Percentiles rank a stretch among this genome's conserved stretches.
phyloP scores from a whole-genome alignment of 2,888 invertebrate genomes.

The Strigamia crassipes region DNA sequence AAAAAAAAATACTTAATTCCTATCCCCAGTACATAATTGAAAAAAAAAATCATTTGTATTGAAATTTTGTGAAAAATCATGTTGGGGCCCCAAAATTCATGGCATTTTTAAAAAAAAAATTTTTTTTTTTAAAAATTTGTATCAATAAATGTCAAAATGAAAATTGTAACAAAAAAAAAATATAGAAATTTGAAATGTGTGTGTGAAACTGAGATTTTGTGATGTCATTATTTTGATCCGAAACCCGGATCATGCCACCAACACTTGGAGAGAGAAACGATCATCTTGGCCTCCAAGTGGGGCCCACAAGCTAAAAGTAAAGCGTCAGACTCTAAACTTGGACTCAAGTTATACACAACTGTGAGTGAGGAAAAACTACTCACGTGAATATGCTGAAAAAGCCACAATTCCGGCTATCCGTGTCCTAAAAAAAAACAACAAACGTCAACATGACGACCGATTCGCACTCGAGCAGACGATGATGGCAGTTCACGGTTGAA shows the following conservation, averaged over 20 bases:
- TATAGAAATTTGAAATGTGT: too few relatives aligned
- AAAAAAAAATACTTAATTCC: too few relatives aligned
- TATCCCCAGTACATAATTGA: too few relatives aligned
- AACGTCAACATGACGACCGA: background rate
- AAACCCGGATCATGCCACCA: background rate
- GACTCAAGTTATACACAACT: background rate
- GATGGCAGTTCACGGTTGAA: background rate
- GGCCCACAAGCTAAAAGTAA: background rate
- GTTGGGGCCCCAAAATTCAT: too few relatives aligned
- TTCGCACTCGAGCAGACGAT: background rate
- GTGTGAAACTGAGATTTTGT: too few relatives aligned
- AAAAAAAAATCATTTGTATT: too few relatives aligned
- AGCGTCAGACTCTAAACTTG: slow-evolving; percentile 31
- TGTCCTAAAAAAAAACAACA: background rate
- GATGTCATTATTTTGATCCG: background rate
- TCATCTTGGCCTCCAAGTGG: slow-evolving; percentile 17
- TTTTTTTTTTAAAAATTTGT: background rate
- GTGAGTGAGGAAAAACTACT: slow-evolving; percentile 13
- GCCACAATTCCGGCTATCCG: background rate
- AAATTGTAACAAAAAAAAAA: too few relatives aligned
- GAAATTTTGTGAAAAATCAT: too few relatives aligned
- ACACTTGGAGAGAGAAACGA: background rate
- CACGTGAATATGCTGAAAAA: slow-evolving; percentile 1
- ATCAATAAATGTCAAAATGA: background rate
- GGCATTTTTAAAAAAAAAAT: too few relatives aligned